A percentile compares a stretch with the other conserved stretches of the same genome.
Evolutionary conservation across 1,140 invertebrate species (phyloP).

Genomic region (Lepidurus packardi): DNA sequence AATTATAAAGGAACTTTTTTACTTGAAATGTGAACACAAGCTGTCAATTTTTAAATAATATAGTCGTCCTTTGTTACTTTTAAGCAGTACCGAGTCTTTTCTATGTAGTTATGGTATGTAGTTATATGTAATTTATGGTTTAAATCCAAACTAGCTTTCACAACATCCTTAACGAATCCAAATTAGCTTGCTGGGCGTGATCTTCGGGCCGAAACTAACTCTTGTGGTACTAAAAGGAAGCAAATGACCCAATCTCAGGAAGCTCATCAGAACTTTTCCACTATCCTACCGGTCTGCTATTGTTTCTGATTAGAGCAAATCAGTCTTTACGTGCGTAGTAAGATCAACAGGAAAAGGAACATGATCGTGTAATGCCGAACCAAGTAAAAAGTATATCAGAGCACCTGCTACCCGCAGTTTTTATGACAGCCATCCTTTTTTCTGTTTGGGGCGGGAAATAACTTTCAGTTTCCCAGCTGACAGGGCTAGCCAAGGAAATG

Average conservation of each 20-base stretch:
- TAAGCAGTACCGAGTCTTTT: too few species aligned
- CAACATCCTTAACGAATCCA: too few species aligned
- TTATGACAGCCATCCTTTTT: neutral
- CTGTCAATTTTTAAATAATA: too few species aligned
- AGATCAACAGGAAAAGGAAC: neutral
- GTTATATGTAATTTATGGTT: too few species aligned
- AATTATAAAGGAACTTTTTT: too few species aligned
- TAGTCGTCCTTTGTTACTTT: too few species aligned
- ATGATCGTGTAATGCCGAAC: neutral
- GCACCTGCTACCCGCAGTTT: conserved; percentile 12
- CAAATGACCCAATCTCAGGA: neutral
- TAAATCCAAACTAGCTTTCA: too few species aligned
- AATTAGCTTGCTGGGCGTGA: too few species aligned
- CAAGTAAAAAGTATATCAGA: neutral
- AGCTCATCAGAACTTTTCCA: neutral
- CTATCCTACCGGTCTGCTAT: neutral
- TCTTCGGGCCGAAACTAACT: too few species aligned
- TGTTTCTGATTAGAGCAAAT: neutral
- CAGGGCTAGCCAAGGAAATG: neutral
- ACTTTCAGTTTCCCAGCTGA: neutral
- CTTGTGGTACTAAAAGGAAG: neutral
- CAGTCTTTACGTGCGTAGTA: neutral
- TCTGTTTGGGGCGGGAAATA: neutral
- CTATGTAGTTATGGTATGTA: too few species aligned
- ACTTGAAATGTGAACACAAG: too few species aligned